Percentiles rank a stretch among this genome's conserved stretches.
phyloP scores from a whole-genome alignment of 2,797 vertebrate species.

The Botia almorhae region DNA sequence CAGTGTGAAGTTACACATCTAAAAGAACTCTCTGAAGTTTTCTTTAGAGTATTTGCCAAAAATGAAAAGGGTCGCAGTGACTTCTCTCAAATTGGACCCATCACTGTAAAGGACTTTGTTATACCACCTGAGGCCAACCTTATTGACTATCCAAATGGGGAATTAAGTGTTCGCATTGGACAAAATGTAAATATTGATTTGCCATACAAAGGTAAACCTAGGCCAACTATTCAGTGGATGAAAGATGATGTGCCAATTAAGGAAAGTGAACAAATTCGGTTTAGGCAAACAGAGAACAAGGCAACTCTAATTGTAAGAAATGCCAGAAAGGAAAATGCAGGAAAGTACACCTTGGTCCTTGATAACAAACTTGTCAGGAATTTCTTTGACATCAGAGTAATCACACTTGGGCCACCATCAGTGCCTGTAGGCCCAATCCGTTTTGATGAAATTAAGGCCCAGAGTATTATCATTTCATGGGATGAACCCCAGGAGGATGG shows the following conservation, averaged over 20 bases:
- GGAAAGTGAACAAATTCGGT: conserved; percentile 92
- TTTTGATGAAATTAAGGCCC: conserved; percentile 95
- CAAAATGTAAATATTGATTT: conserved; percentile 93
- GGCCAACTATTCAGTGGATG: conserved; percentile 89
- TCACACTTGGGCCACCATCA: conserved; percentile 89
- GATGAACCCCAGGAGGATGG: conserved; percentile 91
- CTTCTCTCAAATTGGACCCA: conserved; percentile 85
- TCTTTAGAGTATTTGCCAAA: conserved; percentile 93
- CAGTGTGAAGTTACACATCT: conserved; percentile 87
- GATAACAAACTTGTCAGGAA: conserved; percentile 90
- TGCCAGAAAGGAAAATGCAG: conserved; percentile 90
- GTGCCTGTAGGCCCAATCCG: conserved; percentile 88
- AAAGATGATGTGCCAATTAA: conserved; percentile 92
- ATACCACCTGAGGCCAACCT: conserved; percentile 91
- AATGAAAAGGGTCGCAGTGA: conserved; percentile 97
- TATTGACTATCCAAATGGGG: conserved; percentile 88
- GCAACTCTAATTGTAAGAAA: conserved; percentile 89
- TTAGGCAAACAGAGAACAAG: conserved; percentile 94
- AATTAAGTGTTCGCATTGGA: conserved; percentile 89
- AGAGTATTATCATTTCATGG: conserved; percentile 94
- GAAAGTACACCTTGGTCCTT: conserved; percentile 93
- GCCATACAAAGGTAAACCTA: conserved; percentile 95
- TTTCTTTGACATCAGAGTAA: conserved; percentile 86
- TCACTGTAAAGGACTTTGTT: conserved; percentile 88
- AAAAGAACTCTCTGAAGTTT: conserved; percentile 85